These are phyloP conservation scores for Atrichornis clamosus DNA, from an alignment of 2,113 vertebrate genomes.

Conservation along the genomic window DNA sequence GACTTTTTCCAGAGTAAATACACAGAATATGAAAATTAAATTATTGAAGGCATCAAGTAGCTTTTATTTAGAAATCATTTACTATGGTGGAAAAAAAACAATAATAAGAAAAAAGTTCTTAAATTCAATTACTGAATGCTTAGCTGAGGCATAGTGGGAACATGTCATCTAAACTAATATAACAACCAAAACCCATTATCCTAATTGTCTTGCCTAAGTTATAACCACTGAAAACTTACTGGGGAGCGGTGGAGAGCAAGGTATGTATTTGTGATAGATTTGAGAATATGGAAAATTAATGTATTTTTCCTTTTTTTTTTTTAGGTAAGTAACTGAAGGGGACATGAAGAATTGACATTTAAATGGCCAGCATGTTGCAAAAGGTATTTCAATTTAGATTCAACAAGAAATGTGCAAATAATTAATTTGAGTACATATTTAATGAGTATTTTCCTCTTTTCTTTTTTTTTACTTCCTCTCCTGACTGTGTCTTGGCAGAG, in stretches of 20 bases:
- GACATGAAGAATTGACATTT: slow-evolving; percentile 74
- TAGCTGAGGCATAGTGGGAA: not conserved
- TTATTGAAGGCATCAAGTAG: not conserved
- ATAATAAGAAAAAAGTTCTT: not conserved
- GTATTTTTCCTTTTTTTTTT: slow-evolving; percentile 25
- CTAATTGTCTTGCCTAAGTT: not conserved
- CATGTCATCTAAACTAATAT: not conserved
- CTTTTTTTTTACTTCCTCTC: not conserved
- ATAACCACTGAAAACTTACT: not conserved
- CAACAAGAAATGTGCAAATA: not conserved
- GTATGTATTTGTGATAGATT: not conserved
- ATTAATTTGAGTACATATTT: not conserved
- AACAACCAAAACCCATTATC: not conserved
- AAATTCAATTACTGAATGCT: not conserved
- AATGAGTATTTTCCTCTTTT: not conserved
- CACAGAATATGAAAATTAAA: not conserved
- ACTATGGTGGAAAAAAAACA: not conserved
- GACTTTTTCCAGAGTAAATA: not conserved
- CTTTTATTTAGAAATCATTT: not conserved
- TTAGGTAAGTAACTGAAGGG: slow-evolving; percentile 79
- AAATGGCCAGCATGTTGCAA: slow-evolving; percentile 81
- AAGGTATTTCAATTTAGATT: slow-evolving; percentile 70
- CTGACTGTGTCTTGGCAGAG: not conserved
- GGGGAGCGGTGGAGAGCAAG: not conserved
- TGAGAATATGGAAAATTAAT: not conserved